Conservation (phyloP, 2,888 invertebrate genomes). For the Lobophora halterata region DNA sequence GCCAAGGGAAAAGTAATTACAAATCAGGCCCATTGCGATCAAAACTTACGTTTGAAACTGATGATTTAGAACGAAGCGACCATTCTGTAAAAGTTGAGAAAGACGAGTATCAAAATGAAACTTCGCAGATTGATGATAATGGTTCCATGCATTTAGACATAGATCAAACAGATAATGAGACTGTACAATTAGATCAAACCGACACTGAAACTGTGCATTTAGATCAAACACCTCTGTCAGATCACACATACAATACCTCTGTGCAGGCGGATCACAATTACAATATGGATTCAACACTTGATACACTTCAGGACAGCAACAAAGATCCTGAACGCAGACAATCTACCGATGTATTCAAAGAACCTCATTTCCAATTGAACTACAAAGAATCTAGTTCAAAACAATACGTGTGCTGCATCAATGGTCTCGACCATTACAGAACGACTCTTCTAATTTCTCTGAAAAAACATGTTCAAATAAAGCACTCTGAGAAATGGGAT, state of each 20-base stretch:
- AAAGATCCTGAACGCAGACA: slow-evolving; percentile 4
- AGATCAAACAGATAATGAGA: slow-evolving; percentile 3
- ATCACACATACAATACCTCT: slow-evolving; percentile 2
- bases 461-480: slow-evolving; percentile 66
- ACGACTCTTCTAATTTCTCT: slow-evolving; percentile 65
- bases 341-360: slow-evolving; percentile 37
- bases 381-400: slow-evolving; percentile 51
- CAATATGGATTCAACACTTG: neutral
- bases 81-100: slow-evolving; percentile 32
- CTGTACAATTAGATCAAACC: slow-evolving; percentile 3
- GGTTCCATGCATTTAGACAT: slow-evolving; percentile 3
- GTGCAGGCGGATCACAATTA: neutral
- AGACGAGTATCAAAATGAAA: slow-evolving; percentile 25
- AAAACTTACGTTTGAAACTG: slow-evolving; percentile 61
- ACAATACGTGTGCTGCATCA: slow-evolving; percentile 69
- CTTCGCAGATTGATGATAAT: slow-evolving; percentile 19
- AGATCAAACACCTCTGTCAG: neutral
- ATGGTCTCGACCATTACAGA: slow-evolving; percentile 60
- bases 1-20: no score
- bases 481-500: slow-evolving; percentile 74
- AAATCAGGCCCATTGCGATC: slow-evolving; percentile 50
- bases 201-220: slow-evolving; percentile 2
- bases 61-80: slow-evolving; percentile 26
- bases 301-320: neutral
- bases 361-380: slow-evolving; percentile 62